Evolutionary conservation across 2,113 vertebrate species (phyloP).

Genomic region (Cinclus cinclus): DNA sequence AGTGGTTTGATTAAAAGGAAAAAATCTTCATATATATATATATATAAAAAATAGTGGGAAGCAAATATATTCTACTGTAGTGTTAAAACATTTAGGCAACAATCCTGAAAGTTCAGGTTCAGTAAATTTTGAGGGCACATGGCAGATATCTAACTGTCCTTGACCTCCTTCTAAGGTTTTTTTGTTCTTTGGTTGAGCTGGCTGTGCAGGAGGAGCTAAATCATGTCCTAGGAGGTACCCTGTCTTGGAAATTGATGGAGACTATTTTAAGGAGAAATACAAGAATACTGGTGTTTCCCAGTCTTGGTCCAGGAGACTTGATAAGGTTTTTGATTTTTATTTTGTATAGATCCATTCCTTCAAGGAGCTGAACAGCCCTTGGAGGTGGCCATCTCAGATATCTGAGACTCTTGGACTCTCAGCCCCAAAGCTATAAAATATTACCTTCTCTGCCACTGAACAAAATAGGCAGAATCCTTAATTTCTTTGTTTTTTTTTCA

Average conservation of each 20-base stretch:
- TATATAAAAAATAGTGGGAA: not conserved
- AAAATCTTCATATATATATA: not conserved
- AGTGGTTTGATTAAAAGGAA: accelerated
- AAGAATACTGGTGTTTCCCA: not conserved
- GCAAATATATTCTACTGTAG: not conserved
- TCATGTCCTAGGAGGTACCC: not conserved
- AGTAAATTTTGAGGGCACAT: not conserved
- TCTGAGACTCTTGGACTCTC: not conserved
- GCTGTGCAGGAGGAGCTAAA: not conserved
- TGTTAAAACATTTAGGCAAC: not conserved
- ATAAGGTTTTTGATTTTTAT: not conserved
- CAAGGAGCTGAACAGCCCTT: not conserved
- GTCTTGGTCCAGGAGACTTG: not conserved
- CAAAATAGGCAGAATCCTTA: not conserved
- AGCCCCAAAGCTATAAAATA: not conserved
- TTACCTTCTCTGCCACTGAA: accelerated
- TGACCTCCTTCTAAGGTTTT: not conserved
- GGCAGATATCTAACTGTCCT: accelerated
- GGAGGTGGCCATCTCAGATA: accelerated
- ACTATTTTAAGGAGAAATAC: not conserved
- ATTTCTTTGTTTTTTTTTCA: not conserved
- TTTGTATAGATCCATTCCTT: not conserved
- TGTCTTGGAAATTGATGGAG: not conserved
- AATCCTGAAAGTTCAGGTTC: not conserved
- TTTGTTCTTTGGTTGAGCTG: not conserved